Evolutionary conservation across 2,888 invertebrate genomes (phyloP), one percentile per base, ranked within the genome.

Genomic region (Anoplius nigerrimus): DNA sequence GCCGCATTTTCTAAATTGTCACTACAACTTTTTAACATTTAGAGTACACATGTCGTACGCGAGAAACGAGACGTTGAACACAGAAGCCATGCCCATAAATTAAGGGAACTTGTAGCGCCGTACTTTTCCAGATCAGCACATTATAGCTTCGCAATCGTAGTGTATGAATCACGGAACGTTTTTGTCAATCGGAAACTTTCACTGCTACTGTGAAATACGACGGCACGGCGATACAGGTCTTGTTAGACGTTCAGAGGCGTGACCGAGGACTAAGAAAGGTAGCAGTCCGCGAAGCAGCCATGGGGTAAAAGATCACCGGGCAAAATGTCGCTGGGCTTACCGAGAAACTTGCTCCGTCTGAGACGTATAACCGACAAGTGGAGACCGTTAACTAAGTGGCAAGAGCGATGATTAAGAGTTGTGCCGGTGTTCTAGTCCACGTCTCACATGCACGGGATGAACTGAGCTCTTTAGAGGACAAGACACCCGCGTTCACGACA

Each of bases 361-460:
- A 22, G 61, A 63, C 66, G 22, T 69, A 22, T 60, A 53, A 24
- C 55, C 16, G 58, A 53, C 62, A 48, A 20, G 64, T 60, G 73
- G 57, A 20, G 64, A 75, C 73, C 75, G 76, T 72, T 34, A 34
- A 6, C 34, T 78, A 81, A 69, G 65, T 64, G 74, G 55, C 56
- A 52, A 45, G 54, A 68, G 56, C 46, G 67, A 76, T 71, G 79
- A 82, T 83, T 76, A 79, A 79, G 72, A 64, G 75, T 72, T 71
- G 66, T 71, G 71, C 66, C 71, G 65, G 66, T 74, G 77, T 76
- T 71, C 76, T 74, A 78, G 76, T 74, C 74, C 68, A 74, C 78
- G 72, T 75, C 73, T 72, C 69, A 75, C 66, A 74, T 78, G 67
- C 71, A 59, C 55, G 61, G 45, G 66, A 62, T 61, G 67, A 66